Evolutionary conservation across 2,888 invertebrate genomes (phyloP), one percentile per base, ranked within the genome.

Genomic region (Hypena proboscidalis): DNA sequence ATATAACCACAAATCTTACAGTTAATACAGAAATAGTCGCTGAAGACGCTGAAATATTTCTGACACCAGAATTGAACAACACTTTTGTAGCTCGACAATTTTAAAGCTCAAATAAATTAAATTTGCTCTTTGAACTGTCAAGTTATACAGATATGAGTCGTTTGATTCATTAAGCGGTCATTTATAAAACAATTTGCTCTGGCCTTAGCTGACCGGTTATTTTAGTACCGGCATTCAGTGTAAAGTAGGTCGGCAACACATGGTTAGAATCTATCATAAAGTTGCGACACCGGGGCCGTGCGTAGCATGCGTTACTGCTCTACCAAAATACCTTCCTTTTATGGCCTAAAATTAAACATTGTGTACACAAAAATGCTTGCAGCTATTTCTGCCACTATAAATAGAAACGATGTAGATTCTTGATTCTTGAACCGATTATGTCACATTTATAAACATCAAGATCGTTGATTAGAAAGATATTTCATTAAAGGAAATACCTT

Each of bases 161-260:
- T 41, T 44, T 39, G 37, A 37, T 23, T 37, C 34, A 30, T 46
- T 50, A 54, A 29, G 35, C 20, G 37, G 20, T 36, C 44, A 37
- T 57, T 54, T 45, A 58, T 63, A 40, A 58, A 47, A 57, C 52
- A 63, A 56, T 66, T 60, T 62, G 58, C 62, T 59, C 70, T 67
- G 77, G 71, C 76, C 71, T 74, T 72, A 74, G 63, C 58, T 48
- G 55, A 68, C 67, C 52, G 54, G 50, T 70, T 83, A 83, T 83
- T 83, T 82, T 58, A 66, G 77, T 79, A 63, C 49, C 53, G 42
- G 58, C 52, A 62, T 65, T 53, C 55, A 49, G 57, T 43, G 43
- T 63, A 66, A 83, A 75, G 66, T 80, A 75, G 83, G 81, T 74
- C 83, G 69, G 48, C 67, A 56, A 63, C 78, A 74, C 70, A 71